These are phyloP conservation scores for Nannospalax galili DNA, from an alignment of 2,113 vertebrate species.

Conservation along the genomic window DNA sequence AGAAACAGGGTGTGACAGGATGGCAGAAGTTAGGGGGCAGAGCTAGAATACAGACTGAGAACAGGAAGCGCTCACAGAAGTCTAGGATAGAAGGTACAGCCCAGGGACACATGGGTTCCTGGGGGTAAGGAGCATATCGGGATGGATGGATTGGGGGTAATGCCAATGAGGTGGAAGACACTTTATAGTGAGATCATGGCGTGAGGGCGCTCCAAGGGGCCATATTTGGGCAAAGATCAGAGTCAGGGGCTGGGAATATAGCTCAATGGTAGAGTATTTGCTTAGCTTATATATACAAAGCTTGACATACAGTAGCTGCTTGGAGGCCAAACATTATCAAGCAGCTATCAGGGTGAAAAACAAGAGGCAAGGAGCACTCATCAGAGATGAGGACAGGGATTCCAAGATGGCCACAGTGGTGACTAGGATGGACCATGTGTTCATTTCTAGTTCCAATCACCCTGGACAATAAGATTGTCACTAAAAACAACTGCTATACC, in stretches of 20 bases:
- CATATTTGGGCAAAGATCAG: not conserved
- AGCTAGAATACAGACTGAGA: not conserved
- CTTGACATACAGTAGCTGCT: not conserved
- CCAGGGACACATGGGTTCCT: not conserved
- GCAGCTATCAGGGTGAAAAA: not conserved
- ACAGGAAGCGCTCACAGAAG: not conserved
- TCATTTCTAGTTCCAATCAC: not conserved
- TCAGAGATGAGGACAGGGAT: not conserved
- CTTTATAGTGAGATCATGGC: not conserved
- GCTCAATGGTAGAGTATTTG: too few relatives aligned
- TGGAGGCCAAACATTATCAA: not conserved
- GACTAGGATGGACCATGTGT: not conserved
- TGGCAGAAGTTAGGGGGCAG: not conserved
- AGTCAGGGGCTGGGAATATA: not conserved
- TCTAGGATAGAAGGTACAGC: not conserved
- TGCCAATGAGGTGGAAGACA: not conserved
- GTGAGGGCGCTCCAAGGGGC: not conserved
- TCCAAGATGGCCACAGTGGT: not conserved
- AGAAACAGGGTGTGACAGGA: not conserved
- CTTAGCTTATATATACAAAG: conserved; percentile 2
- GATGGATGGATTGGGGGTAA: not conserved
- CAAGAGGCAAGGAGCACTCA: not conserved
- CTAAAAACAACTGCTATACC: not conserved
- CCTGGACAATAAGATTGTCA: not conserved
- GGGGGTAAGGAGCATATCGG: not conserved